phyloP scores from a whole-genome alignment of 2,113 vertebrate species.

The Protobothrops mucrosquamatus region DNA sequence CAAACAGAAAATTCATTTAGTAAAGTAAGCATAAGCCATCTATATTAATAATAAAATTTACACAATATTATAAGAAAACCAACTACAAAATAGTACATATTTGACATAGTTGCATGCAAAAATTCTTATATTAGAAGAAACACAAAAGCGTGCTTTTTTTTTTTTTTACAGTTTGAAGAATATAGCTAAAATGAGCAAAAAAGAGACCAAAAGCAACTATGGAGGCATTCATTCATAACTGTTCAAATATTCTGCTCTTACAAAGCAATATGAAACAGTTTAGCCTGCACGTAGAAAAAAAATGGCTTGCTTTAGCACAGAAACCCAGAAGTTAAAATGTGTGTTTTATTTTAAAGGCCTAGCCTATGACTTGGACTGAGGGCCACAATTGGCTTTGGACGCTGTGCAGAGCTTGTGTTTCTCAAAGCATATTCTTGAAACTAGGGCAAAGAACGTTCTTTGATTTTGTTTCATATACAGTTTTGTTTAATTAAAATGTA shows the following conservation, averaged over 20 bases:
- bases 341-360: not conserved
- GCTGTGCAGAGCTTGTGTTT: not conserved
- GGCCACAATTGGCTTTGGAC: not conserved
- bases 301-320: not conserved
- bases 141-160: not conserved
- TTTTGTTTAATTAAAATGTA: not conserved
- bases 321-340: not conserved
- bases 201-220: not conserved
- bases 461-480: not conserved
- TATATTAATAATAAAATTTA: not conserved
- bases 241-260: not conserved
- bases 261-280: not conserved
- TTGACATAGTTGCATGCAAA: not conserved
- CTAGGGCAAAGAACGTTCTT: not conserved
- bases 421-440: not conserved
- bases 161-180: not conserved
- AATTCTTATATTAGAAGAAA: not conserved
- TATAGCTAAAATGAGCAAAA: not conserved
- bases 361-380: not conserved
- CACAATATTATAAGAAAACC: not conserved
- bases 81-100: not conserved
- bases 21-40: not conserved
- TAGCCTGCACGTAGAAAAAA: not conserved
- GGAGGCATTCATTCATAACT: not conserved
- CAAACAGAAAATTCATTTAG: not conserved